Evolutionary conservation across 2,797 vertebrate genomes (phyloP), one percentile per base, ranked within the genome.

Genomic region (Choloepus didactylus): DNA sequence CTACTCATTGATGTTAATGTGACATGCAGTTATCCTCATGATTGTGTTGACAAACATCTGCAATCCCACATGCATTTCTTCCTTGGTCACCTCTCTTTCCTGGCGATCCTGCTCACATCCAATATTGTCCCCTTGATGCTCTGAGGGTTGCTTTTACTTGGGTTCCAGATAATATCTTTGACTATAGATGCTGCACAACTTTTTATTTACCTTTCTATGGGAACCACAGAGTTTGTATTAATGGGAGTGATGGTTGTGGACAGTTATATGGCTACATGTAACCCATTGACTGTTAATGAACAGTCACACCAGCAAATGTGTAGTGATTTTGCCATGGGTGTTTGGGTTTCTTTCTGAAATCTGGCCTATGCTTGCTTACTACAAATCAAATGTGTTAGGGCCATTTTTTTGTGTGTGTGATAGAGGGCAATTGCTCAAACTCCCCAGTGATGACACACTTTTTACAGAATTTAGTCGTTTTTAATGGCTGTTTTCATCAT

Each of bases 41-140:
- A 23, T 97, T 10, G 70, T 60, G 66, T 92, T 2, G 95, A 96
- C 16, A 89, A 94, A 67, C 46, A 4, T 10, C 94, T 97, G 16
- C 41, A 86, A 25, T 90, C 88, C 1, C 93, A 94, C 67, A 95
- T 97, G 96, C 97, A 98, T 44, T 97, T 97, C 76, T 97, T 97
- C 82, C 95, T 97, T 0, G 19, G 35, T 19, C 86, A 97, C 2
- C 95, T 97, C 49, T 97, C 96, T 41, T 16, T 85, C 35, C 51
- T 91, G 2, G 96, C 97, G 44, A 95, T 82, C 1, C 46, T 94
- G 59, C 2, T 49, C 38, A 97, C 91, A 14, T 49, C 75, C 0
- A 29, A 70, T 49, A 69, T 95, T 2, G n/a, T 96, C 3, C 95
- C 97, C 0, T 0, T 67, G 41, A 94, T 97, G 94, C 91, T 97